phyloP scores from a whole-genome alignment of 2,888 invertebrate genomes.

The Coelogynopora nodosa region DNA sequence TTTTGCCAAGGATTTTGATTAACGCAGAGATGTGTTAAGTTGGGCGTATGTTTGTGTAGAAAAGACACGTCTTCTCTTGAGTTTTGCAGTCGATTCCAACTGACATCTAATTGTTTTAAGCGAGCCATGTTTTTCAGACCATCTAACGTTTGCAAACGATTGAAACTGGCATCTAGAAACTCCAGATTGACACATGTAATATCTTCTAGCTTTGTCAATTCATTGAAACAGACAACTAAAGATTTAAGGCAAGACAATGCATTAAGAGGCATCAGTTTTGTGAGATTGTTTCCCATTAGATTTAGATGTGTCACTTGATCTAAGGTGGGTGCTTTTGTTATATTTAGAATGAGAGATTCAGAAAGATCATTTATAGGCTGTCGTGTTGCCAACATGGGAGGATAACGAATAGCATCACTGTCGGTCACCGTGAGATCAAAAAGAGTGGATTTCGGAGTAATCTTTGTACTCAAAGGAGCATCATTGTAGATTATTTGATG shows the following conservation, averaged over 20 bases:
- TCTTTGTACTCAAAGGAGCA: neutral
- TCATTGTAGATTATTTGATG: slow-evolving; percentile 26
- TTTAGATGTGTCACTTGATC: slow-evolving; percentile 51
- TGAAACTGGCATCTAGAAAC: slow-evolving; percentile 60
- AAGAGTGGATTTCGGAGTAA: neutral
- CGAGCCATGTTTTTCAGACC: slow-evolving; percentile 57
- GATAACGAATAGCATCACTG: slow-evolving; percentile 2
- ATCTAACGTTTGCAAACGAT: slow-evolving; percentile 58
- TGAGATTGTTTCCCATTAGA: slow-evolving; percentile 58
- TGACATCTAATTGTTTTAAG: slow-evolving; percentile 55
- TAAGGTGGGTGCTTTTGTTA: neutral
- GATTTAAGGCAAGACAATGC: slow-evolving; percentile 52
- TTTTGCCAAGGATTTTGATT: slow-evolving; percentile 59
- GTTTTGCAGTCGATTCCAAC: slow-evolving; percentile 58
- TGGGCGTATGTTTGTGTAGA: slow-evolving; percentile 55
- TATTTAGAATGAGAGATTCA: neutral
- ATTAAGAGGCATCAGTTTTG: slow-evolving; percentile 51
- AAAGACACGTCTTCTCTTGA: slow-evolving; percentile 58
- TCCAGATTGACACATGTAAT: slow-evolving; percentile 55
- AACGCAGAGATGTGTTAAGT: slow-evolving; percentile 55
- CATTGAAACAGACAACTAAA: slow-evolving; percentile 59
- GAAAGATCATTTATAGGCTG: neutral
- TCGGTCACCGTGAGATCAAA: neutral
- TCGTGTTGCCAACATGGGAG: neutral
- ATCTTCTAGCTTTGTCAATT: slow-evolving; percentile 57